A percentile compares a stretch with the other conserved stretches of the same genome.
These are phyloP conservation scores for Ochotona curzoniae DNA, from an alignment of 2,113 vertebrate genomes.

Conservation along the genomic window DNA sequence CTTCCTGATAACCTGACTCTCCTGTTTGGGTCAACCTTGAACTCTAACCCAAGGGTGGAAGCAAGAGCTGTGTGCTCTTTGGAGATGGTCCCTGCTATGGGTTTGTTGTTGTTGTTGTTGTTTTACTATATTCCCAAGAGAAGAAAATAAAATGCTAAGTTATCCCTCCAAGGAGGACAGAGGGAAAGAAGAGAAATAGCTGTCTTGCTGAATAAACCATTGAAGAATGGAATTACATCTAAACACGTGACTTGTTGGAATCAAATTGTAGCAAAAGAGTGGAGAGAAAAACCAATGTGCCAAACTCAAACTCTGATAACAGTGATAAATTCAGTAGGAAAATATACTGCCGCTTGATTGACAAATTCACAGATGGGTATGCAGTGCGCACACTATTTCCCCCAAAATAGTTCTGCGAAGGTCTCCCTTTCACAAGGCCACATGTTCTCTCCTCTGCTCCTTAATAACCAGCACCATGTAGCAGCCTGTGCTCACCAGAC, in stretches of 20 bases:
- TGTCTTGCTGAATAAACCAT: background rate
- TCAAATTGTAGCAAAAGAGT: background rate
- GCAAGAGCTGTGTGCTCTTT: background rate
- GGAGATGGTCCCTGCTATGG: background rate
- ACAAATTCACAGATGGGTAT: background rate
- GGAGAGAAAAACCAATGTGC: background rate
- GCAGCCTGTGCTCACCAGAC: background rate
- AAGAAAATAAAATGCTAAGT: background rate
- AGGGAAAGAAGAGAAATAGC: background rate
- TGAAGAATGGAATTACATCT: background rate
- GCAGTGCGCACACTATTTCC: background rate
- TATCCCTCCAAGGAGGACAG: background rate
- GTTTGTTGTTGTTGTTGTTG: background rate
- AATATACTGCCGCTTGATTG: background rate
- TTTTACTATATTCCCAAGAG: background rate
- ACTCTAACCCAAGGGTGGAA: background rate
- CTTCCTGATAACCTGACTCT: background rate
- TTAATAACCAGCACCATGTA: constrained; percentile 20
- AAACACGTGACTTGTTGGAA: background rate
- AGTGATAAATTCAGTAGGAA: background rate
- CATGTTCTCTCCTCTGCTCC: constrained; percentile 28
- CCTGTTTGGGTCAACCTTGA: background rate
- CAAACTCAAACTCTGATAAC: background rate
- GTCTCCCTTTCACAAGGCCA: constrained; percentile 47
- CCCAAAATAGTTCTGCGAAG: background rate